Conservation (phyloP, 1,140 invertebrate species). For the Drosophila varians region DNA sequence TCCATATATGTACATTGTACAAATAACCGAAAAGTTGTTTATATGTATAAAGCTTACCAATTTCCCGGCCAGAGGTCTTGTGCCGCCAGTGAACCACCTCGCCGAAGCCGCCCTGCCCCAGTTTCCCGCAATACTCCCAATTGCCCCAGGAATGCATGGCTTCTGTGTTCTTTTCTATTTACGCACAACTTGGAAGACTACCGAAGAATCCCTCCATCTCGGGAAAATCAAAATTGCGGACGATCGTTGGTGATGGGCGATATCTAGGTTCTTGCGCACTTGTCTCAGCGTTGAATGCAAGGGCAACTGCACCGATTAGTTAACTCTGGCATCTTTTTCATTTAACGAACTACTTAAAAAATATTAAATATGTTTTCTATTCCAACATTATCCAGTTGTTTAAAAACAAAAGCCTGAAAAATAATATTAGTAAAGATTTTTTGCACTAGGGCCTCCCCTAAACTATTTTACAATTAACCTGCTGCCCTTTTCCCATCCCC, state of each 20-base stretch:
- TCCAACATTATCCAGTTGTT: neutral
- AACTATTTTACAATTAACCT: neutral
- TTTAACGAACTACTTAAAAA: neutral
- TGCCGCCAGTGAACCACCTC: conserved; percentile 63
- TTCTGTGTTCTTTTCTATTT: neutral
- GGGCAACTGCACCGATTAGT: neutral
- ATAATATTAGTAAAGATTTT: too few relatives aligned
- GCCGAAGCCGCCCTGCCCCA: conserved; percentile 69
- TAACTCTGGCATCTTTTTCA: neutral
- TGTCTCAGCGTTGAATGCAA: neutral
- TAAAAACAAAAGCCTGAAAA: too few relatives aligned
- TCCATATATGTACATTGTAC: conserved; percentile 9
- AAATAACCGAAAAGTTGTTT: conserved; percentile 10
- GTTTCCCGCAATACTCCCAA: conserved; percentile 32
- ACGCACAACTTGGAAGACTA: neutral
- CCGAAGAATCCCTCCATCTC: conserved; percentile 7
- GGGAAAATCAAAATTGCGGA: conserved; percentile 9
- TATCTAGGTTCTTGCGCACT: neutral
- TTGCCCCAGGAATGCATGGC: conserved; percentile 3
- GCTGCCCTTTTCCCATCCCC: neutral
- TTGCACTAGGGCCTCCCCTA: neutral
- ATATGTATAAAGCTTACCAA: conserved; percentile 45
- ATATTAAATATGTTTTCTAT: neutral
- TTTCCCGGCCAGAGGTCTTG: conserved; percentile 37
- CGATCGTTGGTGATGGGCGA: conserved; percentile 13